Base-by-base conservation (phyloP, 2,888 invertebrate species). In the Eilema sororculum region DNA sequence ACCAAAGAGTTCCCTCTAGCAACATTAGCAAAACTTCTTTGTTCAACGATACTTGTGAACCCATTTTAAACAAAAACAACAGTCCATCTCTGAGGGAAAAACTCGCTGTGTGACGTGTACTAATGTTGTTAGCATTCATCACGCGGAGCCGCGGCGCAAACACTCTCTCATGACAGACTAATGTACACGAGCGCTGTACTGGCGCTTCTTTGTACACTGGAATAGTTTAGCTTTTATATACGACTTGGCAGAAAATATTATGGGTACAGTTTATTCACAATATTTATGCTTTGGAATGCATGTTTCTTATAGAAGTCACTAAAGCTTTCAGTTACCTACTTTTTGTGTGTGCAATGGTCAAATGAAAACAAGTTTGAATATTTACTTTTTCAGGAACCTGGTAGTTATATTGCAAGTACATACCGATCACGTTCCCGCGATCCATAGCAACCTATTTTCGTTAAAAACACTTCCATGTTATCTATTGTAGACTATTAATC, bases 71-170 rank as follows among this genome's bases (percentile, higher is more conserved):
- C 12, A 37, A 62, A 64, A 64, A 57, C 63, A 30, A 24, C 4
- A 30, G 16, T 30, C 41, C 57, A 59, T 46, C 63, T 59, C 33
- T 13, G 20, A 41, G 56, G 57, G 59, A 77, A 74, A 73, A 75
- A 62, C 68, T 78, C 64, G 64, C 57, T 62, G 24, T 68, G 70
- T 71, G 81, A 74, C 79, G 69, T 60, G 72, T 71, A 79, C 72
- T 78, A 81, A 79, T 78, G 79, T 71, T 67, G 81, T 78, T 72
- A 72, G 79, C 71, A 78, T 81, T 78, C 76, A 81, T 79, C 74
- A 81, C 58, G 72, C 22, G 71, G 28, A 57, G 33, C 25, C 24
- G 62, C 61, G 30, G 25, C 13, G 37, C 37, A 46, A 52, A 62
- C 62, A 62, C 57, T 56, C 58, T 68, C 57, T 69, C 69, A 13